Evolutionary conservation across 1,140 invertebrate species (phyloP).

Genomic region (Pseudomyrmex dendroicus): DNA sequence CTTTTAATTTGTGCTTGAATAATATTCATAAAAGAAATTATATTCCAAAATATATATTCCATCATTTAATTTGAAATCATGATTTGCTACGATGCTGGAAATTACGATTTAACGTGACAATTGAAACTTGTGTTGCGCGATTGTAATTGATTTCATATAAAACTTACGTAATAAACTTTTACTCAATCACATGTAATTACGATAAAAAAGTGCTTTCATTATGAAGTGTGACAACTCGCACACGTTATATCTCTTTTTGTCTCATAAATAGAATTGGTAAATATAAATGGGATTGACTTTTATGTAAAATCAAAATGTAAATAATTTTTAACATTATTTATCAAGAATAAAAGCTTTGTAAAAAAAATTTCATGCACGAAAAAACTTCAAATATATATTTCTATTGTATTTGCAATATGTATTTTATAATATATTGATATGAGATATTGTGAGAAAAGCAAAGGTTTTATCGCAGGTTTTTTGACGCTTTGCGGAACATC

Average conservation of each 20-base stretch:
- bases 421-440: background rate
- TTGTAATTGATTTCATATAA: background rate
- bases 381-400: constrained; percentile 6
- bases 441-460: too few relatives aligned
- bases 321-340: background rate
- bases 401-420: background rate
- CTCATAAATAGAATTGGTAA: constrained; percentile 4
- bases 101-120: background rate
- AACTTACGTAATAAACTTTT: background rate
- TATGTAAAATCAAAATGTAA: background rate
- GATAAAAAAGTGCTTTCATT: constrained; percentile 23
- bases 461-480: background rate
- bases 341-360: background rate
- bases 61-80: background rate
- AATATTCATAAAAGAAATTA: too few relatives aligned
- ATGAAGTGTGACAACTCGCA: constrained; percentile 14
- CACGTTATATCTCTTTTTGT: background rate
- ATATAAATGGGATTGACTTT: background rate
- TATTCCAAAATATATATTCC: background rate
- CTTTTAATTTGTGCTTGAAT: too few relatives aligned
- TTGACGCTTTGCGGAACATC: background rate
- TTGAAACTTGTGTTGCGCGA: background rate
- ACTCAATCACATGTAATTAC: background rate
- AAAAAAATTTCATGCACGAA: too few relatives aligned
- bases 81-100: background rate